Conservation (phyloP, 2,797 vertebrate genomes). For the Nothura maculosa region DNA sequence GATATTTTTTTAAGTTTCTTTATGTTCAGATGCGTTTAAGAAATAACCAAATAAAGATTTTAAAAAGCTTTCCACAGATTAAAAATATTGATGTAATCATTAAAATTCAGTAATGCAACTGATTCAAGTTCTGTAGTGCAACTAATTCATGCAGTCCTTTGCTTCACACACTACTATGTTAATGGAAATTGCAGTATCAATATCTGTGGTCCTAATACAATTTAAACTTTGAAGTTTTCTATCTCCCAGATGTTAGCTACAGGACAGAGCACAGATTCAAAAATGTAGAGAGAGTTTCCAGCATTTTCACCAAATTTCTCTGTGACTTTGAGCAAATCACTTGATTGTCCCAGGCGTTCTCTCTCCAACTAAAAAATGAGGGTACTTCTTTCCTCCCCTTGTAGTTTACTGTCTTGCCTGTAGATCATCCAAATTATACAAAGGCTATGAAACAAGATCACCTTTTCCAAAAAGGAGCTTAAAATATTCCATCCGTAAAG, state of each 20-base stretch:
- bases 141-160: neutral
- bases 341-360: neutral
- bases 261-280: neutral
- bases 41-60: neutral
- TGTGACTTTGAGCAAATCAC: fast-evolving
- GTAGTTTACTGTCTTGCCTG: neutral
- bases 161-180: neutral
- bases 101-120: neutral
- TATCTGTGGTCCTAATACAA: neutral
- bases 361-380: neutral
- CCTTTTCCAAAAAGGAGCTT: neutral
- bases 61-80: neutral
- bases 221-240: neutral
- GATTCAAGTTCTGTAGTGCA: neutral
- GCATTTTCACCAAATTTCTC: neutral
- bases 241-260: neutral
- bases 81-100: neutral
- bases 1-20: neutral
- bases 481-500: neutral
- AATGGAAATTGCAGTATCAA: neutral
- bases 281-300: neutral
- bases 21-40: neutral
- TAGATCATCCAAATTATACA: neutral
- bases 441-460: neutral
- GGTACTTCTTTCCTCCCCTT: neutral